Evolutionary conservation across 2,888 invertebrate genomes (phyloP).

Genomic region (Dorcus parallelipipedus): DNA sequence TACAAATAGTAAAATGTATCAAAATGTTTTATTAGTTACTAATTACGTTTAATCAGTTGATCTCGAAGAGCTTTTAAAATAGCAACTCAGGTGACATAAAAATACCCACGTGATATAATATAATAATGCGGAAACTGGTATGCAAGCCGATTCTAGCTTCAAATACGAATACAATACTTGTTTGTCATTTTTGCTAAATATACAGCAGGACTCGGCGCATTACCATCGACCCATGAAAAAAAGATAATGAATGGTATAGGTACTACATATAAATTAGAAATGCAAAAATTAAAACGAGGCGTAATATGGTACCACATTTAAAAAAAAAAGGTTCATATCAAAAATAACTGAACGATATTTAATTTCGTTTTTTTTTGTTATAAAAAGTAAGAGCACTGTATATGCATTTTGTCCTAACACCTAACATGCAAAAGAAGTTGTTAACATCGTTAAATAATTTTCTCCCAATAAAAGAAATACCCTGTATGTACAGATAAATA

Average conservation of each 20-base stretch:
- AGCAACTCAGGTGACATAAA: conserved; percentile 4
- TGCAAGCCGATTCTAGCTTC: conserved; percentile 10
- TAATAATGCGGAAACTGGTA: conserved; percentile 18
- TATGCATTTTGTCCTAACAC: not conserved
- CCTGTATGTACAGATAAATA: not conserved
- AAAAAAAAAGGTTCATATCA: conserved; percentile 5
- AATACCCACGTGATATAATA: conserved; percentile 11
- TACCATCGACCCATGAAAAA: no score
- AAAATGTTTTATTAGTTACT: conserved; percentile 27
- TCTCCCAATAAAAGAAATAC: not conserved
- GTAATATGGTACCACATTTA: not conserved
- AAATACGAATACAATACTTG: conserved; percentile 6
- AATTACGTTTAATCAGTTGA: not conserved
- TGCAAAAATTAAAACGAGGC: not conserved
- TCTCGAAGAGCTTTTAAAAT: no score
- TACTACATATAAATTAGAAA: conserved; percentile 1
- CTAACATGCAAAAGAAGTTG: not conserved
- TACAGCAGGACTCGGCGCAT: no score
- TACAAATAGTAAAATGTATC: conserved; percentile 37
- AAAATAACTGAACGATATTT: conserved; percentile 3
- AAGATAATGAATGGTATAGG: not conserved
- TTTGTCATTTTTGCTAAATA: no score
- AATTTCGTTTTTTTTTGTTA: conserved; percentile 7
- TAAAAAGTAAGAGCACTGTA: conserved; percentile 14
- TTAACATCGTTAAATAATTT: not conserved